Conservation (phyloP, 2,888 invertebrate species). For the Oligia fasciuncula region DNA sequence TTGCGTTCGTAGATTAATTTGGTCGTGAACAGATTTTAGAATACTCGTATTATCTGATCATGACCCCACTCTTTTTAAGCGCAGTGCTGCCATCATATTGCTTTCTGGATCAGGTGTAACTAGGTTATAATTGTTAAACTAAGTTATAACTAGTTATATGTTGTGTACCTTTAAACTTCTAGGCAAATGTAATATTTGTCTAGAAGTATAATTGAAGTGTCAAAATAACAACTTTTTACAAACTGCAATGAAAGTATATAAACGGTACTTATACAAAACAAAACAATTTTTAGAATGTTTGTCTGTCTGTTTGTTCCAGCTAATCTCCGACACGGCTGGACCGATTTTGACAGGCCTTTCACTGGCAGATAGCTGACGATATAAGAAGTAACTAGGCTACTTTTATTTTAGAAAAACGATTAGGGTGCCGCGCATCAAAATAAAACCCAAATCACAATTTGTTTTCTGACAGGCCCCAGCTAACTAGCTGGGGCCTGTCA, state of each 20-base stretch:
- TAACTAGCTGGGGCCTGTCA: too few relatives aligned
- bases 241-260: background rate
- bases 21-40: conserved; percentile 2
- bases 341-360: background rate
- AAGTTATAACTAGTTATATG: background rate
- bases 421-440: background rate
- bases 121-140: background rate
- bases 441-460: background rate
- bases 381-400: background rate
- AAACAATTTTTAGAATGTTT: background rate
- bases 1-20: conserved; percentile 10
- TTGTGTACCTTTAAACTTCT: background rate
- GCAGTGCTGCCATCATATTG: background rate
- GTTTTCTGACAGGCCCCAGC: background rate
- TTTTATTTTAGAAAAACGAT: background rate
- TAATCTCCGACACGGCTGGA: background rate
- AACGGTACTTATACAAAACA: too few relatives aligned
- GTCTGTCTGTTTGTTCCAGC: background rate
- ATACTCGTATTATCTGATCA: background rate
- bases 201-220: too few relatives aligned
- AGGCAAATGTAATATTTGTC: too few relatives aligned
- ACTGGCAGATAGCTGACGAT: background rate
- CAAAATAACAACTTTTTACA: background rate
- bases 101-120: background rate
- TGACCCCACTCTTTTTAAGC: background rate